A percentile compares a stretch with the other conserved stretches of the same genome.
phyloP scores from a whole-genome alignment of 1,140 invertebrate genomes.

The Trissolcus basalis region DNA sequence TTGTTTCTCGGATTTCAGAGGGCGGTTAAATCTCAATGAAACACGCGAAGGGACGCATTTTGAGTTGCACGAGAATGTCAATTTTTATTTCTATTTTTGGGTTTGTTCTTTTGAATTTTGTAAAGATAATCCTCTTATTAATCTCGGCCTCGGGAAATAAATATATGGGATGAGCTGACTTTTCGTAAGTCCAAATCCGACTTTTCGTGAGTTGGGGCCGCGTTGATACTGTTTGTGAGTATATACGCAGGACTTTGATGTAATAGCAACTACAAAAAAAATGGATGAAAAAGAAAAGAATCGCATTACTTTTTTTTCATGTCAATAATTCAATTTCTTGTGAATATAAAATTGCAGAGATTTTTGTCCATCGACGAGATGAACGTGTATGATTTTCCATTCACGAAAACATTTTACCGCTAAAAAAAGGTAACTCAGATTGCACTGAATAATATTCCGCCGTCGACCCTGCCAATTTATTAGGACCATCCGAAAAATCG shows the following conservation, averaged over 20 bases:
- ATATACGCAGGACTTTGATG: slow-evolving; percentile 24
- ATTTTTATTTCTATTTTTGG: slow-evolving; percentile 13
- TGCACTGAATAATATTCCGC: too few relatives aligned
- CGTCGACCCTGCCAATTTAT: too few relatives aligned
- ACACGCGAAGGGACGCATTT: background rate
- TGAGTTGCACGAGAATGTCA: background rate
- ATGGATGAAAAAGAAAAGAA: background rate
- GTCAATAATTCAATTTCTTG: slow-evolving; percentile 15
- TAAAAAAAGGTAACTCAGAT: too few relatives aligned
- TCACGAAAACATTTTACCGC: background rate
- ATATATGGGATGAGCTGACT: slow-evolving; percentile 46
- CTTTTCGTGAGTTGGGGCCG: slow-evolving; percentile 40
- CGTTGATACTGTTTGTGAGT: slow-evolving; percentile 38
- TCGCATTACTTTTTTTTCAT: slow-evolving; percentile 15
- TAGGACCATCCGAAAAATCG: too few relatives aligned
- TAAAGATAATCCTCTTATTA: slow-evolving; percentile 31
- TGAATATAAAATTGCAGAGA: slow-evolving; percentile 6
- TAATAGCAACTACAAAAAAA: slow-evolving; percentile 23
- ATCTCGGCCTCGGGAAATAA: slow-evolving; percentile 38
- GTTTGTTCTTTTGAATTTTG: slow-evolving; percentile 21
- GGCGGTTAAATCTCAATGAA: background rate
- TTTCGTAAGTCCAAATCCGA: slow-evolving; percentile 41
- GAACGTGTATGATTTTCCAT: background rate
- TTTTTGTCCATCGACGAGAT: background rate
- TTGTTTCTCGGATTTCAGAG: too few relatives aligned